Evolutionary conservation across 2,888 invertebrate genomes (phyloP), one percentile per base, ranked within the genome.

Genomic region (Cryptosula pallasiana): DNA sequence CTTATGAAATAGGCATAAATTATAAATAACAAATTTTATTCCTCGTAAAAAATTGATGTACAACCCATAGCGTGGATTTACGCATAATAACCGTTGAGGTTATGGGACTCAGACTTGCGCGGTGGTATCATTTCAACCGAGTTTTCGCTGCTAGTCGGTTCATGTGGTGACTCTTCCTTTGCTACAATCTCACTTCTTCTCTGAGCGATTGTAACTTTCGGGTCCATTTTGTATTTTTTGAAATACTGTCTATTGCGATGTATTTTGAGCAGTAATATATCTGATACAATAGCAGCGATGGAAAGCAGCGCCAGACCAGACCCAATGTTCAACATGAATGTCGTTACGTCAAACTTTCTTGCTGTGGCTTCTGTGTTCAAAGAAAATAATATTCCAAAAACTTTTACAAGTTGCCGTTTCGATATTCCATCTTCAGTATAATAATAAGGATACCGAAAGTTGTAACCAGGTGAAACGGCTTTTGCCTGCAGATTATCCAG

Each of bases 291-390:
- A 20, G 71, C 34, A 13, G 74, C 74, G 27, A 74, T 71, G 25
- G 72, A 69, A 16, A 74, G 55, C 73, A 74, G 69, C 1, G 74
- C 74, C 9, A 74, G 54, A 35, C 74, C 73, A 32, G 74, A 74
- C 13, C 74, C 74, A 29, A 74, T 29, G 55, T 74, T 74, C 73
- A 74, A 72, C 13, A 74, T 71, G 35, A 74, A 74, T 27, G 29
- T 34, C 32, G 72, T 35, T 1, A 74, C 35, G 54, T 74, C 55
- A 45, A 74, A 74, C 58, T 74, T 71, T 25, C 74, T 71, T n/a
- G 74, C 74, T 5, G 29, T 55, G 1, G 74, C 74, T 1, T 55
- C 55, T 3, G 23, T 3, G 3, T 55, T 25, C 55, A 55, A 55
- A 3, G 25, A 5, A n/a, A 55, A 55, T 32, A 69, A n/a, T 16